Evolutionary conservation across 2,113 vertebrate genomes (phyloP), one percentile per base, ranked within the genome.

Genomic region (Toxotes jaculatrix): DNA sequence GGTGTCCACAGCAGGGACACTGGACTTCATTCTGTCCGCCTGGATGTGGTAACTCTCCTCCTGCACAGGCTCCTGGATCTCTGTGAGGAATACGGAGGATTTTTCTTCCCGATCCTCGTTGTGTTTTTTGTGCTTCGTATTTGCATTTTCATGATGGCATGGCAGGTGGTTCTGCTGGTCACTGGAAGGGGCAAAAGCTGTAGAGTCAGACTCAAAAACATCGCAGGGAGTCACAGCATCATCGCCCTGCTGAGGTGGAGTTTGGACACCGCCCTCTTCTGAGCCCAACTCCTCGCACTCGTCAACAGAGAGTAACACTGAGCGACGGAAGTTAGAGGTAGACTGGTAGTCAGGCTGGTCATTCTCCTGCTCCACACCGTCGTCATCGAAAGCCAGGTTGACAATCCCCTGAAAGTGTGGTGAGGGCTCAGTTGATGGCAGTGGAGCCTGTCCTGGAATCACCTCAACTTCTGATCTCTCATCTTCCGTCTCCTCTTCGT

Each of bases 221-320:
- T 98, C 97, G n/a, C 95, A 94, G 47, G 96, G 95, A 38, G 95
- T 96, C 42, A 86, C 83, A 19, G 81, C 83, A 47, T 93, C 94
- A 7, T 77, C 3, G 0, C 93, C 87, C 21, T 89, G 94, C 21
- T 92, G 95, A 69, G 76, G 86, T 5, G 94, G 93, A 27, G 92
- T 93, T 21, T 94, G 96, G 57, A 74, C 87, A 9, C 96, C 96
- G 2, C 91, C 95, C 69, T 99, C 98, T 19, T 99, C 98, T 23
- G 96, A 97, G 71, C 95, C 97, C 78, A 99, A 34, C 89, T 99
- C 98, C 89, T 99, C 98, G n/a, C 98, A 99, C 89, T 99, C 98
- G 78, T 99, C 98, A 16, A 99, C 98, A 0, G 98, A 99, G 61
- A 99, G 97, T 76, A 99, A 89, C 85, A 99, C 94, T 0, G 98